A percentile compares a stretch with the other conserved stretches of the same genome.
These are phyloP conservation scores for Drosophila melanosoma DNA, from an alignment of 2,888 invertebrate genomes.

Conservation along the genomic window DNA sequence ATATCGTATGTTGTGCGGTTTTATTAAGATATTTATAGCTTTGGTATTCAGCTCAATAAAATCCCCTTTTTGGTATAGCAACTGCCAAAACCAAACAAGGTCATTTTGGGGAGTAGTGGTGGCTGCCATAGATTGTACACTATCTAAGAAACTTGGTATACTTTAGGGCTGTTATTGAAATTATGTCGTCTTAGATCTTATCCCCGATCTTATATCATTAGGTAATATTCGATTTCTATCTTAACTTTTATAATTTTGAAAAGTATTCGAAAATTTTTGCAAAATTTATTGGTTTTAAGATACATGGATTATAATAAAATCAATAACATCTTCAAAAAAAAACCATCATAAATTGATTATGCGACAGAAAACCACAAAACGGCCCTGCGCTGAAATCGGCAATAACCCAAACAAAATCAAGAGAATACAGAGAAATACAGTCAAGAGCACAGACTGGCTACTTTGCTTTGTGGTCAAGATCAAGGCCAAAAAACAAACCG, in stretches of 20 bases:
- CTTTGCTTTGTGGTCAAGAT: constrained; percentile 77
- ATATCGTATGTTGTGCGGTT: not conserved
- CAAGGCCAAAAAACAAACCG: constrained; percentile 70
- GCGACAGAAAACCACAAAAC: constrained; percentile 22
- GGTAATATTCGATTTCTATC: not conserved
- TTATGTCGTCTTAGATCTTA: not conserved
- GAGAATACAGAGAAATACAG: constrained; percentile 9
- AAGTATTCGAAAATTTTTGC: not conserved
- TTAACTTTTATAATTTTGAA: not conserved
- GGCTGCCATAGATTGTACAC: not conserved
- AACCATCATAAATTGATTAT: constrained; percentile 20
- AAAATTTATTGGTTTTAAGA: not conserved
- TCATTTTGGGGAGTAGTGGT: not conserved
- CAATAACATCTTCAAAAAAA: not conserved
- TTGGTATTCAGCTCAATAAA: constrained; percentile 1
- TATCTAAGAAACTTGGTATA: constrained; percentile 37
- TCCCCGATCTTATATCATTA: not conserved
- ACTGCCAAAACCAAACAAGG: not conserved
- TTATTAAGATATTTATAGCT: not conserved
- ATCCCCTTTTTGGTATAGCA: constrained; percentile 1
- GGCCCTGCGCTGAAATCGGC: constrained; percentile 52
- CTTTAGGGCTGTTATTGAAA: constrained; percentile 40
- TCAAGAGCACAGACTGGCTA: constrained; percentile 2
- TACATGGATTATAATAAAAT: not conserved
- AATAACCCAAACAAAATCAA: constrained; percentile 17